These are phyloP conservation scores for Trematomus bernacchii DNA, from an alignment of 2,797 vertebrate species.

Conservation along the genomic window DNA sequence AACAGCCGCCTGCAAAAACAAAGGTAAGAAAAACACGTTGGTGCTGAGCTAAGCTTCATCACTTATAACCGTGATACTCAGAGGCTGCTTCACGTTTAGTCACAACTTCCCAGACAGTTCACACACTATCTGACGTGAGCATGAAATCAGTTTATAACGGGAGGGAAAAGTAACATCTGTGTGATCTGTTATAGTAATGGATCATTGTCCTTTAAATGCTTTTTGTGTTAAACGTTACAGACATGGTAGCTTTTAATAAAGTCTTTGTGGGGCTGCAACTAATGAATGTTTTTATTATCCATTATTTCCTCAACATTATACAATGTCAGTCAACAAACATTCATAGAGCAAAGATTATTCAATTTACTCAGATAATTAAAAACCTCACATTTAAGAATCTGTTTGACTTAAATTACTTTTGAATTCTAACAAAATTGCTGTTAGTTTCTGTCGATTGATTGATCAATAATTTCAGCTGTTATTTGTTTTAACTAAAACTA, in stretches of 20 bases:
- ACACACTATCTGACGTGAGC: slow-evolving; percentile 24
- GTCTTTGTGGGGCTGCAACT: neutral
- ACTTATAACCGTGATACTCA: slow-evolving; percentile 24
- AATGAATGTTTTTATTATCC: neutral
- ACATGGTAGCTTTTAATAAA: neutral
- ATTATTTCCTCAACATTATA: neutral
- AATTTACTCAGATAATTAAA: neutral
- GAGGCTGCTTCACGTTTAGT: slow-evolving; percentile 29
- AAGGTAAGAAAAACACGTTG: neutral
- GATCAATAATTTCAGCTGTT: neutral
- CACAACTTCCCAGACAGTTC: slow-evolving; percentile 31
- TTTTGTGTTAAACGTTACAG: neutral
- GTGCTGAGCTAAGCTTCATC: slow-evolving; percentile 11
- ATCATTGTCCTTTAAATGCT: neutral
- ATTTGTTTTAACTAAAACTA: neutral
- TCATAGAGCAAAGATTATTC: neutral
- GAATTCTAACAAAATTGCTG: neutral
- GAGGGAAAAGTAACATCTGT: neutral
- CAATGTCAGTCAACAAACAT: neutral
- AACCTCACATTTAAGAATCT: neutral
- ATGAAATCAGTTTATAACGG: slow-evolving; percentile 44
- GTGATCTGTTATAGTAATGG: neutral
- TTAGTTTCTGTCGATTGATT: neutral
- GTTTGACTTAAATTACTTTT: neutral
- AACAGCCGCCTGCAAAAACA: neutral